These are phyloP conservation scores for Sphenodon punctatus DNA, from an alignment of 2,797 vertebrate genomes.

Conservation along the genomic window DNA sequence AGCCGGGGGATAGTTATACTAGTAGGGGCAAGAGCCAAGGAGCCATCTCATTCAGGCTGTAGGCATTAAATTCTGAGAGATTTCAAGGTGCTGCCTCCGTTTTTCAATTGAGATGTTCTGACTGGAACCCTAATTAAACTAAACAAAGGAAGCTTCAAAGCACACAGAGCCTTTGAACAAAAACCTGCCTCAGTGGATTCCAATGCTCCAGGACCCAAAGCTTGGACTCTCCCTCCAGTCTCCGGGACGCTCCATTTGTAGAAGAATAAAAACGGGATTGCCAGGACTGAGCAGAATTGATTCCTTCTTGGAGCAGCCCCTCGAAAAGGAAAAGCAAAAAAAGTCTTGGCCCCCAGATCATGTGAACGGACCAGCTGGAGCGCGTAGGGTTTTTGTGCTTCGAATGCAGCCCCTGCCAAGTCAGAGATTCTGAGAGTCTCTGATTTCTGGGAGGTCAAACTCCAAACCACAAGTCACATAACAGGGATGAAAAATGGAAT, in stretches of 20 bases:
- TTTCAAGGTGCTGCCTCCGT: accelerated
- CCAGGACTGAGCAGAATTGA: accelerated
- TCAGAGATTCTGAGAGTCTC: background rate
- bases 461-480: conserved; percentile 13
- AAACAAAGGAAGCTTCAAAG: background rate
- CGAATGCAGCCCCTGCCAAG: background rate
- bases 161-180: background rate
- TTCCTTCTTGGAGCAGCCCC: background rate
- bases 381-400: background rate
- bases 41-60: background rate
- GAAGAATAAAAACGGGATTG: accelerated
- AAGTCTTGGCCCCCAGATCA: background rate
- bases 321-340: too few relatives aligned
- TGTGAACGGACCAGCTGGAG: accelerated
- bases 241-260: accelerated
- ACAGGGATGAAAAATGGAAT: conserved; percentile 42
- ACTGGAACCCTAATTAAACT: background rate
- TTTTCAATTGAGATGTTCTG: accelerated
- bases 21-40: background rate
- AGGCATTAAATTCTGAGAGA: accelerated
- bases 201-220: background rate
- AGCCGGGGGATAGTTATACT: background rate
- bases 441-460: conserved; percentile 36
- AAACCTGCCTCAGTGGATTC: background rate
- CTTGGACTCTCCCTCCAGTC: background rate